Evolutionary conservation across 2,888 invertebrate genomes (phyloP).

Genomic region (Drosophila nr. fundita): DNA sequence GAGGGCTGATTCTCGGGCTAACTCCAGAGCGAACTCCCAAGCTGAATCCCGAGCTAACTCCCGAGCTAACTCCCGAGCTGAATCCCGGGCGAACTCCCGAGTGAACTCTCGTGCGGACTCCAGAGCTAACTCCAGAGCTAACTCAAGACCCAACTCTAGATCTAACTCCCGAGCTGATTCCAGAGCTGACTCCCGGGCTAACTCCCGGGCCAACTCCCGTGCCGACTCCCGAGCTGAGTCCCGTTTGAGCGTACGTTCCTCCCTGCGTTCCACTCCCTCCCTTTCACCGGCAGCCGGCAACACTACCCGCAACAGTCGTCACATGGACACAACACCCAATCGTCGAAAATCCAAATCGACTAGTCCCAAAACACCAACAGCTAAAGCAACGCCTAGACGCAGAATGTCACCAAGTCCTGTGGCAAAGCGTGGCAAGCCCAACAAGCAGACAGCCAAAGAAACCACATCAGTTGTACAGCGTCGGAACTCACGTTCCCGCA

Average conservation of each 20-base stretch:
- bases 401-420: conserved; percentile 78
- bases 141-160: conserved; percentile 46
- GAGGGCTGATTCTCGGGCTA: background rate
- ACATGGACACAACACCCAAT: conserved; percentile 49
- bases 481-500: conserved; percentile 74
- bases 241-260: conserved; percentile 75
- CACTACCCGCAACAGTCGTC: conserved; percentile 63
- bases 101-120: conserved; percentile 20
- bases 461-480: conserved; percentile 20
- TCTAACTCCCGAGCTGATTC: conserved; percentile 34
- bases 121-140: conserved; percentile 47
- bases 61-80: conserved; percentile 34
- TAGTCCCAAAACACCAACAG: conserved; percentile 62
- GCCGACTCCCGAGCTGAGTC: conserved; percentile 69
- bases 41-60: conserved; percentile 10
- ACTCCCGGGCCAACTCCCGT: conserved; percentile 68
- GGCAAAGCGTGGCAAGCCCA: conserved; percentile 23
- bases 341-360: conserved; percentile 79
- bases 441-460: conserved; percentile 32
- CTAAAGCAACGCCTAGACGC: conserved; percentile 35
- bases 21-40: background rate
- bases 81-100: conserved; percentile 27
- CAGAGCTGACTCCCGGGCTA: conserved; percentile 67
- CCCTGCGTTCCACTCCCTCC: conserved; percentile 65
- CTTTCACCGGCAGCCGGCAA: conserved; percentile 58